Evolutionary conservation across 2,113 vertebrate genomes (phyloP), one percentile per base, ranked within the genome.

Genomic region (Alaudala cheleensis): DNA sequence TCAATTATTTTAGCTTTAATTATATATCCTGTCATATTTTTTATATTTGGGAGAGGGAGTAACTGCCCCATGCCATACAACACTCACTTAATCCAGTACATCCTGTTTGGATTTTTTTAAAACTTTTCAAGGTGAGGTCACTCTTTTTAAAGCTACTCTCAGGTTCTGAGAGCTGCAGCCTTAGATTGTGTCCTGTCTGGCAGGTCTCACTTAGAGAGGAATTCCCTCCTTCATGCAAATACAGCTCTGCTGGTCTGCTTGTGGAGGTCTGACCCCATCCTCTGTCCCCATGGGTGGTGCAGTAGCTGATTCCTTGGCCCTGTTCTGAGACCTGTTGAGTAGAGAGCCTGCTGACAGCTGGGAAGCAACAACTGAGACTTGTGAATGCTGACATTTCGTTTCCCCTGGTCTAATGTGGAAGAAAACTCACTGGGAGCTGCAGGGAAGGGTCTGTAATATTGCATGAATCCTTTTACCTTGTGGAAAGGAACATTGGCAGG

Each of bases 161-260:
- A 70, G 29, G 40, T 51, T 90, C 39, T 62, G 58, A 66, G 64
- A 67, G 64, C 51, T 92, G 18, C 24, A 73, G n/a, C 31, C 72
- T 56, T 72, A 50, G 37, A 25, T 92, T 76, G 64, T 82, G 33
- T 28, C 31, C 40, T 2, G 3, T 85, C 61, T 84, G 50, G 50
- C 49, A 49, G 66, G 49, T 83, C n/a, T 71, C 49, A 9, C 33
- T 60, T 26, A 25, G 11, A 23, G 34, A 92, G 44, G 44, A 78
- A 71, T 89, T 89, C 29, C 16, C 12, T 81, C 26, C 45, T 88
- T 45, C 25, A 54, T 33, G 37, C 29, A 88, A 64, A 70, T 77
- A 42, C 47, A 62, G 29, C 51, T 45, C 28, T 0, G 0, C 19
- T 73, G 57, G 15, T 50, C 58, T 88, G 49, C 4, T 0, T 11